Evolutionary conservation across 2,113 vertebrate genomes (phyloP).

Genomic region (Glareola pratincola): DNA sequence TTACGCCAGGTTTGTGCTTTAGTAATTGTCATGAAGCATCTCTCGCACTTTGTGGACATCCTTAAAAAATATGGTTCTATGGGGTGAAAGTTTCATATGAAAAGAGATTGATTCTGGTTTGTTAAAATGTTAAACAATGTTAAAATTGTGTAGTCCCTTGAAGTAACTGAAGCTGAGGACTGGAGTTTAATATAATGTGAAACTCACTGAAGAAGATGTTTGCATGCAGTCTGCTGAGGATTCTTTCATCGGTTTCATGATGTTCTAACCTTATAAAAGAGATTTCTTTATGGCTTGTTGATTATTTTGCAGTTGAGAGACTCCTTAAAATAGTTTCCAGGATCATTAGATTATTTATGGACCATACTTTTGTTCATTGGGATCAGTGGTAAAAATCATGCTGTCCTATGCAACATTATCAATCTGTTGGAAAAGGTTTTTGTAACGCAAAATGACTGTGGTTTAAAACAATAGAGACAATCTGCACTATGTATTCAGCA

Average conservation of each 20-base stretch:
- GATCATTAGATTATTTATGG: slow-evolving; percentile 14
- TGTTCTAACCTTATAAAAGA: not conserved
- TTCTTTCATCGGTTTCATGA: not conserved
- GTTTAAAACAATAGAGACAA: not conserved
- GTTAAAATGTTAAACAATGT: not conserved
- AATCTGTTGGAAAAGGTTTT: not conserved
- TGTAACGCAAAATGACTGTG: not conserved
- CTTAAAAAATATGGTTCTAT: not conserved
- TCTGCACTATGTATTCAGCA: not conserved
- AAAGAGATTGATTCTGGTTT: not conserved
- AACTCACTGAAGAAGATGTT: not conserved
- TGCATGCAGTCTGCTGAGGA: not conserved
- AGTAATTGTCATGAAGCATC: not conserved
- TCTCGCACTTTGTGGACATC: rapidly evolving
- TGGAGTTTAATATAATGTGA: not conserved
- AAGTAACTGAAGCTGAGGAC: not conserved
- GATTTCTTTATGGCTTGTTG: not conserved
- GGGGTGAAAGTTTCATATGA: not conserved
- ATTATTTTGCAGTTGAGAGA: not conserved
- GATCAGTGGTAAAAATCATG: not conserved
- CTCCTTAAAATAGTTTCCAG: not conserved
- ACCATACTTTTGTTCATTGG: not conserved
- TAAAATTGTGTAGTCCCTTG: not conserved
- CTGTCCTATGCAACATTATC: not conserved
- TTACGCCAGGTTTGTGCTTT: not conserved